These are phyloP conservation scores for Limnephilus lunatus DNA, from an alignment of 2,888 invertebrate genomes.

Conservation along the genomic window DNA sequence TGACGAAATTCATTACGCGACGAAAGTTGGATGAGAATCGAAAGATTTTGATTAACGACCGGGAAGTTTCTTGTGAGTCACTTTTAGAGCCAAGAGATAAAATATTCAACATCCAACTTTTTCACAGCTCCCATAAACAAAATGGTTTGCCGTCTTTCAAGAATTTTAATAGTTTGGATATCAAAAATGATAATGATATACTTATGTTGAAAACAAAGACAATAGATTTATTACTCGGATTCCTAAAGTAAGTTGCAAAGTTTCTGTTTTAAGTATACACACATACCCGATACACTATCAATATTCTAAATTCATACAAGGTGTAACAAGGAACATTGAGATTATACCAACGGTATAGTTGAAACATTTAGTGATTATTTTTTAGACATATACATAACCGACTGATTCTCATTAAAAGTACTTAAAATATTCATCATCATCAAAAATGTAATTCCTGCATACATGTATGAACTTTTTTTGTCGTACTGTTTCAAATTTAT, in stretches of 20 bases:
- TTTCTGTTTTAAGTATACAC: conserved; percentile 21
- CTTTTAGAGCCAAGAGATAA: background rate
- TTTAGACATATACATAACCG: background rate
- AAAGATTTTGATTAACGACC: background rate
- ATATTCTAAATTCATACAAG: conserved; percentile 43
- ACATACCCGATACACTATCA: conserved; percentile 43
- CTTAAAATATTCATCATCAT: background rate
- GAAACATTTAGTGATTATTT: conserved; percentile 34
- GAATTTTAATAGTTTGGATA: background rate
- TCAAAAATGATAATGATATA: conserved; percentile 4
- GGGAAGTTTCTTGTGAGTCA: background rate
- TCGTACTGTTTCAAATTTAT: background rate
- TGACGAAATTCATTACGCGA: background rate
- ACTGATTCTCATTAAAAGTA: background rate
- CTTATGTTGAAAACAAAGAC: background rate
- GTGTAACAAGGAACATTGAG: conserved; percentile 51
- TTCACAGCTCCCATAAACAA: background rate
- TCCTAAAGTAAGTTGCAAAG: conserved; percentile 23
- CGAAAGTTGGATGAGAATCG: background rate
- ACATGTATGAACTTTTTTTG: background rate
- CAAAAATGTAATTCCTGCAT: background rate
- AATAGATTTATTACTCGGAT: background rate
- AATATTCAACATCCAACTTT: background rate
- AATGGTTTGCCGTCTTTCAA: background rate
- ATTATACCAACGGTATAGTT: conserved; percentile 28